Conservation (phyloP, 2,888 invertebrate species). For the Drosophila siamana region DNA sequence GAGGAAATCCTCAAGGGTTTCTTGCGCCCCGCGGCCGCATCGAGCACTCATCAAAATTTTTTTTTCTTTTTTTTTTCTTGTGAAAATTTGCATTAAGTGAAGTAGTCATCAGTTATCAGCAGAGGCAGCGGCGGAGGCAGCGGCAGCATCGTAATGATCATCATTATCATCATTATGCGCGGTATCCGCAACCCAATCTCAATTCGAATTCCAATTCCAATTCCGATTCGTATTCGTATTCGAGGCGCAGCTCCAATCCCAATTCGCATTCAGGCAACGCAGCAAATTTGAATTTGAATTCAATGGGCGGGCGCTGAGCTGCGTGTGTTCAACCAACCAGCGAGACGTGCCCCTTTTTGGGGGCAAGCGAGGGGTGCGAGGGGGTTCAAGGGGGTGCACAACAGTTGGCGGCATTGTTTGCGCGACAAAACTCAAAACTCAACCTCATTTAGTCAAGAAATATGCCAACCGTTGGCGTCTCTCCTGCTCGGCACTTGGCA, state of each 20-base stretch:
- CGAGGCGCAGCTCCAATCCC: neutral
- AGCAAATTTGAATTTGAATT: slow-evolving; percentile 77
- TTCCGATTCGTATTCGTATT: slow-evolving; percentile 36
- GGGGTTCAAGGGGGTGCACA: neutral
- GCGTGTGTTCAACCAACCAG: slow-evolving; percentile 54
- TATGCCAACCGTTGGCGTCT: slow-evolving; percentile 68
- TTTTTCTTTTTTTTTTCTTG: too few relatives aligned
- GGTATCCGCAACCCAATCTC: slow-evolving; percentile 8
- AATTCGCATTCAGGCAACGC: slow-evolving; percentile 69
- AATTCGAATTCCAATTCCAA: slow-evolving; percentile 2
- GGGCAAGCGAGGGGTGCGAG: too few relatives aligned
- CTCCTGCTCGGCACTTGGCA: slow-evolving; percentile 67
- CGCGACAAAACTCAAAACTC: slow-evolving; percentile 75
- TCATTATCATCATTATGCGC: slow-evolving; percentile 27
- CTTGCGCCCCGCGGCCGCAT: slow-evolving; percentile 36
- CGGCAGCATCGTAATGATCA: slow-evolving; percentile 44
- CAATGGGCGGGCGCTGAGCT: slow-evolving; percentile 56
- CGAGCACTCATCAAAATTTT: slow-evolving; percentile 64
- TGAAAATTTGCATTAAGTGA: slow-evolving; percentile 81
- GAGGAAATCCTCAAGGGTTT: slow-evolving; percentile 24
- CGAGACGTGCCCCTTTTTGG: slow-evolving; percentile 12
- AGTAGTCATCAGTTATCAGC: slow-evolving; percentile 79
- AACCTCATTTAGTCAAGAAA: slow-evolving; percentile 76
- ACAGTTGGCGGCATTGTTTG: slow-evolving; percentile 72
- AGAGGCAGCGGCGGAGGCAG: slow-evolving; percentile 55